Base-by-base conservation (phyloP, 2,888 invertebrate species). In the Conops quadrifasciatus region DNA sequence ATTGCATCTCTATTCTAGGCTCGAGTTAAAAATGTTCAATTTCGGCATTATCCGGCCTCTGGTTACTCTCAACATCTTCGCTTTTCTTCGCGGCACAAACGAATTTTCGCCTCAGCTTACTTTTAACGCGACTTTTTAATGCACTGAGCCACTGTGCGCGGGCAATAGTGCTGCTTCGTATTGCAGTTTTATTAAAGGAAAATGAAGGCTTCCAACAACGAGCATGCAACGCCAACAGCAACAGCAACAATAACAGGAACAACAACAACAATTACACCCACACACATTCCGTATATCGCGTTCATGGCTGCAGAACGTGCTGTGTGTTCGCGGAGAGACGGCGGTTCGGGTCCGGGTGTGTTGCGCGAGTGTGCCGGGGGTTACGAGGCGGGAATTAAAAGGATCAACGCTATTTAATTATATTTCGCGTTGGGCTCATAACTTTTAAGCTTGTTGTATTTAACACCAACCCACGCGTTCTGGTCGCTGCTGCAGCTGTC, bases 401-500 rank as follows among this genome's bases (percentile, higher is more conserved):
- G 67, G 58, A 67, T 67, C 67, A 67, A 67, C 67, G 56, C 56
- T 67, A 45, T 58, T 67, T 67, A 67, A 67, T 67, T 67, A 67
- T 28, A 67, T 45, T 67, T 67, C 58, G 58, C 67, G 56, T 56
- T 43, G 56, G 43, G 56, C 67, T 58, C 67, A 67, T 67, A 67
- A 67, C 67, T 58, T 67, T 58, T 45, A n/a, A 56, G 58, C 56
- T 67, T 45, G 36, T 53, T 56, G 67, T 28, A 56, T 56, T 56
- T 56, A 47, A 43, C 43, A 45, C 15, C 67, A 24, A 58, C 67
- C 66, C 67, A 58, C 67, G 67, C 58, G 56, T 62, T 43, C 19
- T 62, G 36, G 15, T 36, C 13, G 36, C 30, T n/a, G n/a, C n/a
- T 43, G 60, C n/a, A 26, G 47, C 28, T 49, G 49, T 49, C 2